Conservation (phyloP, 2,797 vertebrate genomes). For the Cuculus canorus region DNA sequence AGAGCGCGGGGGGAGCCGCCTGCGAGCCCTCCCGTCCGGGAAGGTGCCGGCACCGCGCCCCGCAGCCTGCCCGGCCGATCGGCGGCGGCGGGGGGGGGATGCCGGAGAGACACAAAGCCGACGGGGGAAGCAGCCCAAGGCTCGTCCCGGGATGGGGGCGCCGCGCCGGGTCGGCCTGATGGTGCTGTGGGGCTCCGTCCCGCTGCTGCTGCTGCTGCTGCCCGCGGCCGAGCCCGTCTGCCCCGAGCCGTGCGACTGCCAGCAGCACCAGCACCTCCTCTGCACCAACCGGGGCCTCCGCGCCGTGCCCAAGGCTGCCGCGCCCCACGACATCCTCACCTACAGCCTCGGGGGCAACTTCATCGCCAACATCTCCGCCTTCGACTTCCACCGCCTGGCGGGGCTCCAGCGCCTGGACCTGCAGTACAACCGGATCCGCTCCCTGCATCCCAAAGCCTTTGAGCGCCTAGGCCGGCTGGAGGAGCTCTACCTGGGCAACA, state of each 20-base stretch:
- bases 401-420: slow-evolving; percentile 88
- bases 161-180: slow-evolving; percentile 66
- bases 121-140: slow-evolving; percentile 64
- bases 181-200: slow-evolving; percentile 62
- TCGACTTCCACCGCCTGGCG: slow-evolving; percentile 85
- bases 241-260: slow-evolving; percentile 92
- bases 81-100: slow-evolving; percentile 72
- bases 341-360: slow-evolving; percentile 95
- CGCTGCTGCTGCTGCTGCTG: slow-evolving; percentile 52
- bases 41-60: neutral
- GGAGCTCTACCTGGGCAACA: slow-evolving; percentile 94
- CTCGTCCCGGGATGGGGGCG: slow-evolving; percentile 53
- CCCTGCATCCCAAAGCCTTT: slow-evolving; percentile 88
- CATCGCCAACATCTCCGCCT: slow-evolving; percentile 88
- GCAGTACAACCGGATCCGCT: slow-evolving; percentile 92
- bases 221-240: slow-evolving; percentile 75
- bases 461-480: slow-evolving; percentile 86
- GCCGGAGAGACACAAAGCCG: slow-evolving; percentile 69
- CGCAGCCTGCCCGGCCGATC: neutral
- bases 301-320: slow-evolving; percentile 81
- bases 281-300: slow-evolving; percentile 93
- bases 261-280: slow-evolving; percentile 87
- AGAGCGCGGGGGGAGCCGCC: neutral
- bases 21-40: neutral
- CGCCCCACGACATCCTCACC: slow-evolving; percentile 82